Conservation (phyloP, 2,113 vertebrate genomes). For the Promerops cafer region DNA sequence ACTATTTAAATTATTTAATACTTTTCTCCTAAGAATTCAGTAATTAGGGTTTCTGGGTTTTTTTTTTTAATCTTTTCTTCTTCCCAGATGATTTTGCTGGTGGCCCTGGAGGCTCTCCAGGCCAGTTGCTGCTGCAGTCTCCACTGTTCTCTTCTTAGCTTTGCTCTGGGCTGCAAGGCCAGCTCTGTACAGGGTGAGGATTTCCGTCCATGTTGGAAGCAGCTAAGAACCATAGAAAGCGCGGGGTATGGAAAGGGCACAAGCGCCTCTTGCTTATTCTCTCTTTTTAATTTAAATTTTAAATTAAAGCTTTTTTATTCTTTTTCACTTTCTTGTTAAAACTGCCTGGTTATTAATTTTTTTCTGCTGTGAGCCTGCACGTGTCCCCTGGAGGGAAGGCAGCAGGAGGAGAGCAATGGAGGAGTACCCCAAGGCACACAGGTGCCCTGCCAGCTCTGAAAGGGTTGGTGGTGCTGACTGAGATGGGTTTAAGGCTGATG, state of each 20-base stretch:
- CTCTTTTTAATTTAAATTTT: slow-evolving; percentile 70
- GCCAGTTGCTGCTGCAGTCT: not conserved
- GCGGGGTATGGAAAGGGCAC: not conserved
- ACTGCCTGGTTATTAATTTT: slow-evolving; percentile 1
- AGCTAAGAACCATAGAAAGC: not conserved
- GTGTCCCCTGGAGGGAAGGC: not conserved
- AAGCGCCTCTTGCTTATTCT: slow-evolving; percentile 21
- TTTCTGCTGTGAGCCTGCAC: not conserved
- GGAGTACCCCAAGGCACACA: accelerated
- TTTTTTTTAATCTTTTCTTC: not conserved
- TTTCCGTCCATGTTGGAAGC: not conserved
- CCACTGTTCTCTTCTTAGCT: not conserved
- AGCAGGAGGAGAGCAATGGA: not conserved
- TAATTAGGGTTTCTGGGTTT: not conserved
- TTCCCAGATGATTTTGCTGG: slow-evolving; percentile 1
- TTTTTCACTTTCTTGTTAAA: slow-evolving; percentile 23
- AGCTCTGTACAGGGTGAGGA: not conserved
- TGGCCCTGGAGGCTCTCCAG: slow-evolving; percentile 28
- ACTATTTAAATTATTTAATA: slow-evolving; percentile 72
- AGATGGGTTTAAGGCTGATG: not conserved
- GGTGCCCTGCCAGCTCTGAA: not conserved
- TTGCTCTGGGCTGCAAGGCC: not conserved
- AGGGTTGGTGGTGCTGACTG: too few species aligned
- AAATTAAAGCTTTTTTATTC: slow-evolving; percentile 69
- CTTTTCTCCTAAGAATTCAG: not conserved